phyloP scores from a whole-genome alignment of 2,113 vertebrate species.

The Trinectes maculatus region DNA sequence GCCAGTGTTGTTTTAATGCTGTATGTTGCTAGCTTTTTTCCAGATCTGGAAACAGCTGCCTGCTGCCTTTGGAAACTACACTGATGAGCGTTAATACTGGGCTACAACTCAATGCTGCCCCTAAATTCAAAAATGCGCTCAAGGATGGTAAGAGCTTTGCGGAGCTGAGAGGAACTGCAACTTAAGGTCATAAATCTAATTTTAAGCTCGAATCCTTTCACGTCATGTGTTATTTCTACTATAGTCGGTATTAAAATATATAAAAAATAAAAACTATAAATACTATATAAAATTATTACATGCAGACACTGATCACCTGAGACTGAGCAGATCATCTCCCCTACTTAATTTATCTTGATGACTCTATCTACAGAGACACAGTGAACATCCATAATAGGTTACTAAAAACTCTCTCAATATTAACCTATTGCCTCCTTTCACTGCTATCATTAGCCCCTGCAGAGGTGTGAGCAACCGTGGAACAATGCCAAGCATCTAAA shows the following conservation, averaged over 20 bases:
- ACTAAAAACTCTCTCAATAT: slow-evolving; percentile 32
- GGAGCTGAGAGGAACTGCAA: neutral
- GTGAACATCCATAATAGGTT: slow-evolving; percentile 18
- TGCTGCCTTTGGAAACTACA: too few species aligned
- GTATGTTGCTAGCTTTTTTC: too few species aligned
- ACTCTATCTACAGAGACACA: slow-evolving; percentile 40
- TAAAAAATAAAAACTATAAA: neutral
- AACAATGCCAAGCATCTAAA: slow-evolving; percentile 36
- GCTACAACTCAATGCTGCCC: too few species aligned
- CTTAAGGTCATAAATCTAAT: too few species aligned
- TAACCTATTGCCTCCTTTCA: slow-evolving; percentile 36
- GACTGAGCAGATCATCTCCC: slow-evolving; percentile 31
- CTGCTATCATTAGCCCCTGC: slow-evolving; percentile 41
- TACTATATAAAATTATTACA: too few species aligned
- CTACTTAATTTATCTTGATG: neutral
- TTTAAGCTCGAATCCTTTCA: neutral
- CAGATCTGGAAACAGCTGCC: too few species aligned
- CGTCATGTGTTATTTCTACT: too few species aligned
- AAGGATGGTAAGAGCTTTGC: too few species aligned
- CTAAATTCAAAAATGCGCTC: too few species aligned
- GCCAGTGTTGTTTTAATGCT: too few species aligned
- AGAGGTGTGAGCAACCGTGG: slow-evolving; percentile 40
- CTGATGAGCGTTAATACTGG: too few species aligned
- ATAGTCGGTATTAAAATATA: neutral
- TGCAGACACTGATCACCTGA: neutral